Evolutionary conservation across 2,797 vertebrate species (phyloP).

Genomic region (Anabacerthia variegaticeps): DNA sequence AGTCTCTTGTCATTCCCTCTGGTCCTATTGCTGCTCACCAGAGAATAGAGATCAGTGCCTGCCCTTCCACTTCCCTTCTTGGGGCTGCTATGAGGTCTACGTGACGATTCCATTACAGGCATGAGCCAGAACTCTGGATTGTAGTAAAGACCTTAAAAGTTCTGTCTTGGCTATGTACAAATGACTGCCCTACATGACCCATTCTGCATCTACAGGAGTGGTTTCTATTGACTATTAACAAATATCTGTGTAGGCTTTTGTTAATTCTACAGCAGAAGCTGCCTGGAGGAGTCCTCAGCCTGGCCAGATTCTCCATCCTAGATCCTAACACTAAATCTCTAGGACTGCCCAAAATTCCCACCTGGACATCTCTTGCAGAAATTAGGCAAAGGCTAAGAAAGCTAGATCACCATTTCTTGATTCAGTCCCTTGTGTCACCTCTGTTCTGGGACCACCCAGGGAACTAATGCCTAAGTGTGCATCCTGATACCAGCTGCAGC

Average conservation of each 20-base stretch:
- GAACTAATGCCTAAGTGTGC: not conserved
- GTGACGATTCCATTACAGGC: not conserved
- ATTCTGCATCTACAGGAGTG: not conserved
- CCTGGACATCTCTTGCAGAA: not conserved
- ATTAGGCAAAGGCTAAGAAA: not conserved
- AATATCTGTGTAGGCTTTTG: not conserved
- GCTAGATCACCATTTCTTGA: not conserved
- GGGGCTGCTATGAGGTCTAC: not conserved
- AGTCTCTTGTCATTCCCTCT: not conserved
- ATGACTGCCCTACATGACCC: not conserved
- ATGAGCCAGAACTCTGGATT: not conserved
- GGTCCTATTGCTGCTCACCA: too few relatives aligned
- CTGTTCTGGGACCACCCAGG: not conserved
- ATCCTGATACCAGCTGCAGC: not conserved
- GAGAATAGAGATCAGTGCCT: not conserved
- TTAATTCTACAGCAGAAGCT: not conserved
- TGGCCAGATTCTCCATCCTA: not conserved
- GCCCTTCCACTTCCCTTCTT: not conserved
- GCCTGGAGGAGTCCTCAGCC: not conserved
- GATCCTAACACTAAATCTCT: not conserved
- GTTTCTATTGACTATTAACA: not conserved
- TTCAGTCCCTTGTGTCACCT: not conserved
- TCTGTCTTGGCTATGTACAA: not conserved
- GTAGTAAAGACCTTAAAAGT: not conserved
- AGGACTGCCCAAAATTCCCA: not conserved